Conservation (phyloP, 2,888 invertebrate species). For the Eupsilia transversa region DNA sequence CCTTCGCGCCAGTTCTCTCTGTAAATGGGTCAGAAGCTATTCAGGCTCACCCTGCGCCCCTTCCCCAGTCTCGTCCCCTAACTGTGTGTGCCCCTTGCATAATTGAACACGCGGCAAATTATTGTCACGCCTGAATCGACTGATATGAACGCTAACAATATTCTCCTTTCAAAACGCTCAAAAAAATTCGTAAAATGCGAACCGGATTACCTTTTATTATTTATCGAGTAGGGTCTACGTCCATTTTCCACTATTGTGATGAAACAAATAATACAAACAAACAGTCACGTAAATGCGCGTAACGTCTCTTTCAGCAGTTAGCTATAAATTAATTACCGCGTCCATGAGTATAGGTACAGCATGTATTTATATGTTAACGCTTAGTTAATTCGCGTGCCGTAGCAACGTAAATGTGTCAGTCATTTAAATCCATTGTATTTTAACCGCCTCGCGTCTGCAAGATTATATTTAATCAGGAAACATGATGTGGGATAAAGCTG, state of each 20-base stretch:
- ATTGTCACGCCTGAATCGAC: constrained; percentile 84
- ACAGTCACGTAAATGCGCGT: constrained; percentile 9
- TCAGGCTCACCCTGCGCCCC: constrained; percentile 75
- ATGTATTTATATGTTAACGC: constrained; percentile 33
- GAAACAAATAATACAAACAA: constrained; percentile 19
- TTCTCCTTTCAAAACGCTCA: constrained; percentile 70
- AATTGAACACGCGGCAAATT: constrained; percentile 89
- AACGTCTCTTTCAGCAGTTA: constrained; percentile 30
- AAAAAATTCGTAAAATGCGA: constrained; percentile 28
- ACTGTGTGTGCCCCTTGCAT: constrained; percentile 86
- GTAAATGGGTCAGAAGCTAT: constrained; percentile 90
- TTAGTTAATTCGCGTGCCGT: constrained; percentile 38
- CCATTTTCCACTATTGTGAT: constrained; percentile 8
- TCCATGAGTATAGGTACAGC: constrained; percentile 24
- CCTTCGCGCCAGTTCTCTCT: constrained; percentile 81
- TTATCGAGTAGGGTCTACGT: background rate
- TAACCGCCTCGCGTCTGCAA: constrained; percentile 70
- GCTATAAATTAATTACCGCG: constrained; percentile 41
- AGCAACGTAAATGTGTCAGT: constrained; percentile 59
- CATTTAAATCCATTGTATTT: constrained; percentile 75
- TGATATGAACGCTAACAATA: constrained; percentile 74
- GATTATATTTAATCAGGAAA: constrained; percentile 78
- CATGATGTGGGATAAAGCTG: constrained; percentile 69
- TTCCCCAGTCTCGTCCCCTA: constrained; percentile 74
- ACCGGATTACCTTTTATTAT: constrained; percentile 12